Evolutionary conservation across 2,888 invertebrate genomes (phyloP).

Genomic region (Parascotia fuliginaria): DNA sequence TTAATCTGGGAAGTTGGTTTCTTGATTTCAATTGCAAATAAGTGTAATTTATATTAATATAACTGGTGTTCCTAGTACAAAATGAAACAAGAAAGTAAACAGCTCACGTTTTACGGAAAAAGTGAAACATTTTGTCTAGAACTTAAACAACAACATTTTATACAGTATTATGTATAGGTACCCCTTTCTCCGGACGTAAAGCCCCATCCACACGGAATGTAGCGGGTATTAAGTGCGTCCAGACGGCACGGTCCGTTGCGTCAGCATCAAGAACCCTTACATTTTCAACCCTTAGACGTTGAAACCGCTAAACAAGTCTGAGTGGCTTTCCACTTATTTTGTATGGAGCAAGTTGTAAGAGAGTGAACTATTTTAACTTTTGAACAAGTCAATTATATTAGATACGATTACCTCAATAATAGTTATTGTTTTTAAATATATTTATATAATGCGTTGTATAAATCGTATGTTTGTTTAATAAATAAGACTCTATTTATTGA

Average conservation of each 20-base stretch:
- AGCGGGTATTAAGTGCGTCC: constrained; percentile 46
- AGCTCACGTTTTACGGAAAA: constrained; percentile 4
- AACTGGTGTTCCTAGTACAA: background rate
- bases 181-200: constrained; percentile 27
- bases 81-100: background rate
- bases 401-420: no score
- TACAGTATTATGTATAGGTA: constrained; percentile 21
- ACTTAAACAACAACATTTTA: constrained; percentile 25
- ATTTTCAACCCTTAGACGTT: constrained; percentile 65
- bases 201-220: constrained; percentile 37
- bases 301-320: constrained; percentile 69
- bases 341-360: constrained; percentile 42
- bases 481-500: no score
- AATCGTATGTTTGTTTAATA: no score
- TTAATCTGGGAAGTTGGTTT: constrained; percentile 4
- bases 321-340: constrained; percentile 55
- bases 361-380: background rate
- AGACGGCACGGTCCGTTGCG: constrained; percentile 60
- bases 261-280: constrained; percentile 60
- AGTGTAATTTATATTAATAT: background rate
- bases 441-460: no score
- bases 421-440: no score
- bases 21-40: constrained; percentile 4
- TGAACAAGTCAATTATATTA: background rate
- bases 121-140: constrained; percentile 31